Evolutionary conservation across 2,888 invertebrate genomes (phyloP), one percentile per base, ranked within the genome.

Genomic region (Nomada goodeniana): DNA sequence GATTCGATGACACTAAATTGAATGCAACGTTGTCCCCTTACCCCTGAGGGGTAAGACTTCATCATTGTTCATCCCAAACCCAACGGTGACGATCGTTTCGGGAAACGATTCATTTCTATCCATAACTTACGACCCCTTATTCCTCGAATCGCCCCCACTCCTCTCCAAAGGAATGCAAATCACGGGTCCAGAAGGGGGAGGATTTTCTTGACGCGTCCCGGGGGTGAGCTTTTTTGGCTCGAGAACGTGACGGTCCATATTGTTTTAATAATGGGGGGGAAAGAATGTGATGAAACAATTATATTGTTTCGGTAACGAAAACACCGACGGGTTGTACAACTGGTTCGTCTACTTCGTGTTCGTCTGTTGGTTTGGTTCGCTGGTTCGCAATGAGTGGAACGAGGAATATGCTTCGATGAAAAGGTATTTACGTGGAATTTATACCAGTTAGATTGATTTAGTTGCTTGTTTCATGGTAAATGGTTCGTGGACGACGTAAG

Each of bases 1-100:
- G 42, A n/a, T 47, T 29, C 55, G 70, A 42, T 57, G 50, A 55
- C 76, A 81, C 81, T 76, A 67, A 61, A 87, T 81, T 75, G 73
- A 64, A 64, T 15, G 78, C 57, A 47, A 69, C 75, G 57, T 36
- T 50, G n/a, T 36, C 23, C 29, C 2, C n/a, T 36, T 53, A 20
- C 26, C 23, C 29, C 2, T 13, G 2, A 15, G 3, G 20, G 2
- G 18, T 55, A n/a, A n/a, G 55, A 60, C 70, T 83, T 85, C 67
- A 67, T 74, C 71, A 59, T 70, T 60, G 47, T 20, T 2, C 29
- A 2, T 15, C 29, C 18, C 11, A 7, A 36, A 7, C 44, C 18
- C 5, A 47, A 50, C 26, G n/a, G 15, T 9, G 23, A 26, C 59
- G 44, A 20, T 23, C 7, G 20, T 63, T 50, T 23, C 10, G 18